These are phyloP conservation scores for Naso thynnoides DNA, from an alignment of 2,797 vertebrate genomes.

Conservation along the genomic window DNA sequence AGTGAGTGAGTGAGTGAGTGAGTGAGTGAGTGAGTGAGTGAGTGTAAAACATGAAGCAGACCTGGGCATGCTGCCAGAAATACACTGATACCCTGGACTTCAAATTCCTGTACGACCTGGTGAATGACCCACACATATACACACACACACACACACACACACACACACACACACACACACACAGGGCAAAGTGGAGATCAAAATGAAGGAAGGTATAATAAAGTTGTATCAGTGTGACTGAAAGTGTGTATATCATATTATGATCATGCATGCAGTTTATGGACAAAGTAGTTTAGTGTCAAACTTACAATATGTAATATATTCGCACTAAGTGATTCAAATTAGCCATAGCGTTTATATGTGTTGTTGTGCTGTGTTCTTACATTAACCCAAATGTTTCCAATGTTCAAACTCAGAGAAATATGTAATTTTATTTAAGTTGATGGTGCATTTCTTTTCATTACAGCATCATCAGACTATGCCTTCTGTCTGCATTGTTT, in stretches of 20 bases:
- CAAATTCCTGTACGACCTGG: conserved; percentile 87
- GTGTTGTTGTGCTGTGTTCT: too few species aligned
- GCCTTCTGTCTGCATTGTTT: too few species aligned
- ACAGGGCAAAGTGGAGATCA: neutral
- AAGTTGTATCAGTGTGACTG: neutral
- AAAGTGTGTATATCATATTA: neutral
- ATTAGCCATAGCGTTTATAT: too few species aligned
- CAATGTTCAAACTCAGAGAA: too few species aligned
- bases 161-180: conserved; percentile 16
- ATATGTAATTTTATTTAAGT: too few species aligned
- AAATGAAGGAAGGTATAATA: conserved; percentile 34
- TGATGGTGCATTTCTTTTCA: too few species aligned
- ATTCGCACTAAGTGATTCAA: too few species aligned
- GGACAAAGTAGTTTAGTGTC: neutral
- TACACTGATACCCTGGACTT: conserved; percentile 83
- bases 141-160: conserved; percentile 17
- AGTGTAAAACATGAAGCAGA: conserved; percentile 69
- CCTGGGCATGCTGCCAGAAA: conserved; percentile 84
- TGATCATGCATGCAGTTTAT: neutral
- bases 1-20: neutral
- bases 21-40: neutral
- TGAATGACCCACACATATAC: conserved; percentile 30
- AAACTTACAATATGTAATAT: too few species aligned
- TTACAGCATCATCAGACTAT: too few species aligned
- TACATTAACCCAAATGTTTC: too few species aligned